Evolutionary conservation across 2,888 invertebrate species (phyloP), one percentile per base, ranked within the genome.

Genomic region (Drosophila multiciliata): DNA sequence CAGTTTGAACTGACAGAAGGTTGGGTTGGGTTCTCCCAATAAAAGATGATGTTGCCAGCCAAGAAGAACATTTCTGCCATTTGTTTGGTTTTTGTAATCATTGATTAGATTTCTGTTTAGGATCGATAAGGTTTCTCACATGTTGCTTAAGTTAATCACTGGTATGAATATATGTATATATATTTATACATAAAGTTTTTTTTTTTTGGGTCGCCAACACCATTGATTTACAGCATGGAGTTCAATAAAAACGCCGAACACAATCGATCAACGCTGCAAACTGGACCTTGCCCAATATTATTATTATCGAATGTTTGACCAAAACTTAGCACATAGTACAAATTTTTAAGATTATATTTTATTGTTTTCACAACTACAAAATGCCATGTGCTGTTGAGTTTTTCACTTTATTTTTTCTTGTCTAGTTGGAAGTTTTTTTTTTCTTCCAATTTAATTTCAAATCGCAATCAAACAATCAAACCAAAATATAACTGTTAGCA

Each of bases 231-330:
- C 78, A 68, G 61, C 82, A 61, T 66, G 32, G 32, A 40, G 82
- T 73, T 88, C 74, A 70, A 77, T 87, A 78, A 81, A 84, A 72
- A 49, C 61, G 80, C 58, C 66, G 53, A 45, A 35, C 50, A 67
- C 65, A 81, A 86, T 86, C 89, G 74, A 83, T 79, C 82, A 75
- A 77, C 62, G 54, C 53, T 58, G 66, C 72, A 54, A 73, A 81
- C 79, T 89, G 78, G 85, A 89, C 87, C 89, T 89, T 89, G 87
- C 87, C 61, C 85, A 89, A 89, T 75, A 72, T 62, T 64, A 63
- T 62, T 48, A 72, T 26, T 36, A 63, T 59, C 23, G 23, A 4
- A 45, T 64, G 59, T 62, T 61, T 33, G 38, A 12, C 36, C n/a
- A 12, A 1, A 23, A 15, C 8, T 11, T 17, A 38, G 38, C 17